These are phyloP conservation scores for Sturnus vulgaris DNA, from an alignment of 2,113 vertebrate species.

Conservation along the genomic window DNA sequence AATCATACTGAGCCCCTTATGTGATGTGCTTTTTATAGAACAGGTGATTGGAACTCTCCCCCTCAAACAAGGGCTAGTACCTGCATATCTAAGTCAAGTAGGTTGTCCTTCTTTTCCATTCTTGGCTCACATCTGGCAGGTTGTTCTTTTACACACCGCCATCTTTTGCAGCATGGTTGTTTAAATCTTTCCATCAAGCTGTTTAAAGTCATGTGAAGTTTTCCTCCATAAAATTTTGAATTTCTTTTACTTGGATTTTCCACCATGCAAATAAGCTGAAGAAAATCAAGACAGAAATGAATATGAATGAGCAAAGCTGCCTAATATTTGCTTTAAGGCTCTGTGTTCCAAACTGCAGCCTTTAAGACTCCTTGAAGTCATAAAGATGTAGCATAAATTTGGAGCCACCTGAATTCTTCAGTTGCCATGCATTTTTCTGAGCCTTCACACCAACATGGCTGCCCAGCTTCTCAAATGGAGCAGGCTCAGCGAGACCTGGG, in stretches of 20 bases:
- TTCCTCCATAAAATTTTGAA: not conserved
- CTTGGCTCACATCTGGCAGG: not conserved
- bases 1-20: not conserved
- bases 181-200: not conserved
- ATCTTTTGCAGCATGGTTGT: not conserved
- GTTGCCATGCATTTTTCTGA: not conserved
- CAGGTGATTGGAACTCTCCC: not conserved
- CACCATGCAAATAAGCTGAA: not conserved
- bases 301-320: not conserved
- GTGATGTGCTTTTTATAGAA: not conserved
- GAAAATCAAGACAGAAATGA: not conserved
- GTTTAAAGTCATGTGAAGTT: not conserved
- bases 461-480: not conserved
- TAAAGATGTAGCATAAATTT: accelerated
- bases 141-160: not conserved
- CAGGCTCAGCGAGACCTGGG: not conserved
- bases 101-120: not conserved
- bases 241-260: not conserved
- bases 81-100: not conserved
- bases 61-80: not conserved
- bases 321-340: not conserved
- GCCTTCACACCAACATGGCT: not conserved
- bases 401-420: not conserved
- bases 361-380: not conserved
- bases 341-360: not conserved